phyloP scores from a whole-genome alignment of 1,140 invertebrate genomes.

The Tetraneura akinire region DNA sequence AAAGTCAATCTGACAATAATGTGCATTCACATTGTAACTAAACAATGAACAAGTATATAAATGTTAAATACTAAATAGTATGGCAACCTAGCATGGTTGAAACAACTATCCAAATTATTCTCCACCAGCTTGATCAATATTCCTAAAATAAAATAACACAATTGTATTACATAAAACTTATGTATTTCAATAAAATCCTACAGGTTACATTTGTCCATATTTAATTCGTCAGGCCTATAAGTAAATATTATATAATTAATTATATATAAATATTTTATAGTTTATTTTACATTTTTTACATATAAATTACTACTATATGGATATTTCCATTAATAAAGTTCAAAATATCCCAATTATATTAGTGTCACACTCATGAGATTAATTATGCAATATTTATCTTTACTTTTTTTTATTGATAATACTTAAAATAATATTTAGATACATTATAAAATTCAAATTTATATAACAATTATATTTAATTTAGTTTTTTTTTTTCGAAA shows the following conservation, averaged over 20 bases:
- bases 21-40: constrained; percentile 4
- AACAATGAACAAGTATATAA: not conserved
- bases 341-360: too few species aligned
- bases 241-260: too few species aligned
- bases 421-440: too few species aligned
- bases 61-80: not conserved
- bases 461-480: too few species aligned
- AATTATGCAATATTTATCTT: too few species aligned
- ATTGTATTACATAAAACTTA: constrained; percentile 2
- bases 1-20: not conserved
- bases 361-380: too few species aligned
- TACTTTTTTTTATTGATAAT: too few species aligned
- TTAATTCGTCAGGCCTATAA: constrained; percentile 44
- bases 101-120: constrained; percentile 27
- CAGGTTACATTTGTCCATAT: constrained; percentile 47
- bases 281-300: too few species aligned
- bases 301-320: too few species aligned
- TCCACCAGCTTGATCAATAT: constrained; percentile 23
- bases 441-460: too few species aligned
- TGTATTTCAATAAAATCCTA: constrained; percentile 11
- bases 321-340: too few species aligned
- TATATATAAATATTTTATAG: not conserved
- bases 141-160: constrained; percentile 37
- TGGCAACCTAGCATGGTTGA: constrained; percentile 26
- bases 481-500: too few species aligned